Evolutionary conservation across 2,797 vertebrate species (phyloP), one percentile per base, ranked within the genome.

Genomic region (Austrolebias charrua): DNA sequence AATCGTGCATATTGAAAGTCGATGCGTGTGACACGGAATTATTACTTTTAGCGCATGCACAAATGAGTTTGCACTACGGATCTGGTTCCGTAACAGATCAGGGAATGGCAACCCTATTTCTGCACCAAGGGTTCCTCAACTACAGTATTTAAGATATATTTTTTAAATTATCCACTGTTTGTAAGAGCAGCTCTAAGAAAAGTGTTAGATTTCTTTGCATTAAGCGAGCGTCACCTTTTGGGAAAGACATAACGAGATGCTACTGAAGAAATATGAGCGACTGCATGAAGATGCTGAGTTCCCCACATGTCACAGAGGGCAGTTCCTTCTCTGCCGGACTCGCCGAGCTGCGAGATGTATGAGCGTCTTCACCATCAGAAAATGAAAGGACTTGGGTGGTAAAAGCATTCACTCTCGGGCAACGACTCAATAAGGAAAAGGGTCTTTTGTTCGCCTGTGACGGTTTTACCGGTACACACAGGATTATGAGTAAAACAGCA

Each of bases 401-500:
- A 78, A 80, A 81, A 80, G 73, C 76, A 87, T 82, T 87, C 73
- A 81, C 62, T 85, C 73, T 63, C 51, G 24, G 72, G 67, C 79
- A 80, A 80, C 82, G 69, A 79, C 76, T 85, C 79, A 71, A 65
- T 78, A 65, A 71, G 54, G 56, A 81, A 83, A 76, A 14, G 76
- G 56, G n/a, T 62, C 69, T 69, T 85, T 90, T 89, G 86, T 90
- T 82, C 63, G 44, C 72, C 61, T 16, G 65, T 80, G 82, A 83
- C 80, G 80, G 74, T 87, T 87, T 86, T 82, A 86, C n/a, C n/a
- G n/a, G n/a, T n/a, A n/a, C 84, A 80, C 75, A 60, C 79, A 72
- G 63, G 69, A 86, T 81, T 83, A 83, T 90, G 82, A 88, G 83
- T 82, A 81, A 83, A 85, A 86, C 78, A 80, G 84, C 81, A 78